Evolutionary conservation across 2,113 vertebrate species (phyloP), one percentile per base, ranked within the genome.

Genomic region (Candoia aspera): DNA sequence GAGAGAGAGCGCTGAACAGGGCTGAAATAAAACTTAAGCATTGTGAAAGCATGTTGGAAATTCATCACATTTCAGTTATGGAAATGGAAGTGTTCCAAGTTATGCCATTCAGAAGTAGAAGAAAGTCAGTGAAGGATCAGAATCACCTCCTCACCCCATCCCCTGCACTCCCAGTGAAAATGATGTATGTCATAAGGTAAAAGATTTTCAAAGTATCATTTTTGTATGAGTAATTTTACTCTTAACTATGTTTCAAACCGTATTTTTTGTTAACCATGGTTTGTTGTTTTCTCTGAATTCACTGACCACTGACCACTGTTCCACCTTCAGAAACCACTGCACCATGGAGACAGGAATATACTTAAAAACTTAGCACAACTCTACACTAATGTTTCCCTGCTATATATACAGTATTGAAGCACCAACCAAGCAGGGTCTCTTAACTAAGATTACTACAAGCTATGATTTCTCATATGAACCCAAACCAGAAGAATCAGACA

Each of bases 31-130:
- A 91, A 96, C 93, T 96, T 84, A 94, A 96, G 95, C 93, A 57
- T 95, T 95, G 96, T 96, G 97, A 97, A 97, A 97, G 0, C 6
- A 92, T 95, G 95, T 94, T 94, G 97, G 95, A 96, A 97, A 97
- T 94, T 95, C 95, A 94, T 94, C 95, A 96, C 86, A 54, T 92
- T 95, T 96, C 86, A 96, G 94, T 93, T 91, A 93, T 95, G 94
- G 95, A 97, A 97, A 96, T 93, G 92, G 90, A 93, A 97, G 95
- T 93, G 96, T 97, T 97, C 95, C 85, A 97, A 97, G 96, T 97
- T 97, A 96, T 96, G 97, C 97, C 97, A 97, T 64, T 96, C 90
- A 90, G 94, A 97, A 97, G 97, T 95, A 96, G 97, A 94, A 96
- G 96, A 97, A 96, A 96, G 97, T 95, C 92, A 90, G 95, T 95